Evolutionary conservation across 2,888 invertebrate genomes (phyloP), one percentile per base, ranked within the genome.

Genomic region (Nematopogon swammerdamellus): DNA sequence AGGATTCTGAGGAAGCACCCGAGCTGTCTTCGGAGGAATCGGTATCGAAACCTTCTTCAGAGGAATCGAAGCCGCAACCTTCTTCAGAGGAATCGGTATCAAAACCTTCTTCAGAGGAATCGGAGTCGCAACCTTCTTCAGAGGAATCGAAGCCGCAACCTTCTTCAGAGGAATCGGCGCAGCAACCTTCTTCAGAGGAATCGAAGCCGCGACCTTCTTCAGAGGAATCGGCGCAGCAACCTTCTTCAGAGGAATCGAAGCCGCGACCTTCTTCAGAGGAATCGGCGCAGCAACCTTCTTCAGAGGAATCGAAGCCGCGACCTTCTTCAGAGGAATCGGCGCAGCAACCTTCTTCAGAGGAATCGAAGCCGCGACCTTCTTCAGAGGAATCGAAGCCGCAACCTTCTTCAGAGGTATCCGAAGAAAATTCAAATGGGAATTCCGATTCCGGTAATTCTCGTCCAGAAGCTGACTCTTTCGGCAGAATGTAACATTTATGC

Each of bases 1-100:
- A 69, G 50, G 63, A 36, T 14, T 36, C 36, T 14, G 36, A 36
- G n/a, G 36, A 36, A 36, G 36, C 4, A 3, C n/a, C 36, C 11
- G 36, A 6, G 11, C n/a, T 14, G 11, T 36, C 36, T 36, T 8
- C 8, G 11, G 36, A 36, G n/a, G 10, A 25, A 10, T 6, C 10
- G 25, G 25, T 6, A 6, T 6, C 25, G 10, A 25, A 4, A 4
- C 3, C n/a, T n/a, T n/a, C n/a, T n/a, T n/a, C n/a, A n/a, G n/a
- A n/a, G n/a, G n/a, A n/a, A n/a, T n/a, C n/a, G n/a, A n/a, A n/a
- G n/a, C n/a, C n/a, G n/a, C n/a, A n/a, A n/a, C n/a, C n/a, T n/a
- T n/a, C 36, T 36, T 8, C 8, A 14, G 36, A 14, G 8, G n/a
- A 8, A 25, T 10, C 25, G 3, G 11, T 3, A 14, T 3, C 36